Evolutionary conservation across 2,113 vertebrate species (phyloP).

Genomic region (Rhinopomastus cyanomelas): DNA sequence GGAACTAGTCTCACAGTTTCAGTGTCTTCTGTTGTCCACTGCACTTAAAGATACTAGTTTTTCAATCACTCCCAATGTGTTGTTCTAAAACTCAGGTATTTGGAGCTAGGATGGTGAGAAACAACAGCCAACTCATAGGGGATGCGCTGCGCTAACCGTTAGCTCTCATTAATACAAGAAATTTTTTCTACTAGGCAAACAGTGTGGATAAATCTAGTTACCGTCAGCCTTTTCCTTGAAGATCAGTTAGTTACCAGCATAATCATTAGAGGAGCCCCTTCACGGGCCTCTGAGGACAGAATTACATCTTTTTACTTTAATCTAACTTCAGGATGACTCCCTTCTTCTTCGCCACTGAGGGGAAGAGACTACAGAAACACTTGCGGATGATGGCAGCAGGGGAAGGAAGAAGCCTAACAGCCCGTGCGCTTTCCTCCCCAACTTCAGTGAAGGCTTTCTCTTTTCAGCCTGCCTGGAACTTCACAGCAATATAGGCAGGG

Average conservation of each 20-base stretch:
- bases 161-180: not conserved
- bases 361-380: conserved; percentile 26
- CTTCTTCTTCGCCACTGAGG: conserved; percentile 28
- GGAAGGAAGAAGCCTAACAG: not conserved
- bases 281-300: not conserved
- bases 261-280: not conserved
- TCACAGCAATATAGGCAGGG: conserved; percentile 69
- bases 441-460: conserved; percentile 60
- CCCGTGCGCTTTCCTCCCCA: conserved; percentile 52
- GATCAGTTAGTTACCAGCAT: not conserved
- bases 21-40: not conserved
- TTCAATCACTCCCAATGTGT: not conserved
- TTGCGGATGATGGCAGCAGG: conserved; percentile 13
- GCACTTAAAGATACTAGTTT: not conserved
- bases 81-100: not conserved
- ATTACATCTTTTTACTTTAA: not conserved
- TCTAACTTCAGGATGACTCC: not conserved
- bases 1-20: not conserved
- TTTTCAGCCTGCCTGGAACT: conserved; percentile 70
- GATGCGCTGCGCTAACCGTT: not conserved
- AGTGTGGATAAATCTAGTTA: not conserved
- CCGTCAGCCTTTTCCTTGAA: not conserved
- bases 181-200: not conserved
- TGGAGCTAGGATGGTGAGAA: not conserved
- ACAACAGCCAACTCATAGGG: not conserved